Evolutionary conservation across 2,888 invertebrate genomes (phyloP), one percentile per base, ranked within the genome.

Genomic region (Atethmia centrago): DNA sequence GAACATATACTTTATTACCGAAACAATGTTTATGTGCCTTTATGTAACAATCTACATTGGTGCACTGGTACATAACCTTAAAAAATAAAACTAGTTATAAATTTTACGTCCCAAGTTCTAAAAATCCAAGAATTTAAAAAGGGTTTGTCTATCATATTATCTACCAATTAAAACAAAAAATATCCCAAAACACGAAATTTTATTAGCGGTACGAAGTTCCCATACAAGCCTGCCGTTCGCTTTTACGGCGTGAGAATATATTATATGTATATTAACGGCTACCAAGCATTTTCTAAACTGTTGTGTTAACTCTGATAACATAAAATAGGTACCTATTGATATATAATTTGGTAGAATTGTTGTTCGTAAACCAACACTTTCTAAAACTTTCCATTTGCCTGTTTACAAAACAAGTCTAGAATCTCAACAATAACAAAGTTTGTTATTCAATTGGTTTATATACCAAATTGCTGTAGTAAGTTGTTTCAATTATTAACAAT

Each of bases 361-460:
- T 74, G 53, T 73, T 56, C 45, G 53, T 64, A 58, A 75, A 65
- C 21, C 21, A 68, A 81, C 59, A 62, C 16, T 80, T 67, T 40
- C 28, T 40, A 21, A 42, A 81, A 72, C 49, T 80, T 72, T 68
- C 19, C 19, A 49, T 49, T 83, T 56, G 63, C 51, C 74, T 84
- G 68, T 80, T 82, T 63, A 84, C 65, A 55, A 64, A 83, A 74
- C 63, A 73, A 75, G 62, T 75, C 71, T 70, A 72, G 66, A 80
- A 63, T 56, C 36, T 66, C n/a, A 68, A 65, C 56, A 56, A 19
- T 61, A 71, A 55, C 69, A 55, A 67, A 84, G 68, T 67, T 70
- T 55, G 66, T 66, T 71, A 69, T 71, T 75, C n/a, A 68, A 36
- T 51, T 56, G 31, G 61, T 80, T 71, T 53, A 55, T 66, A 55